Percentiles rank a stretch among this genome's conserved stretches.
phyloP scores from a whole-genome alignment of 64 coral and sea anemone genomes.

The Pachyseris speciosa region DNA sequence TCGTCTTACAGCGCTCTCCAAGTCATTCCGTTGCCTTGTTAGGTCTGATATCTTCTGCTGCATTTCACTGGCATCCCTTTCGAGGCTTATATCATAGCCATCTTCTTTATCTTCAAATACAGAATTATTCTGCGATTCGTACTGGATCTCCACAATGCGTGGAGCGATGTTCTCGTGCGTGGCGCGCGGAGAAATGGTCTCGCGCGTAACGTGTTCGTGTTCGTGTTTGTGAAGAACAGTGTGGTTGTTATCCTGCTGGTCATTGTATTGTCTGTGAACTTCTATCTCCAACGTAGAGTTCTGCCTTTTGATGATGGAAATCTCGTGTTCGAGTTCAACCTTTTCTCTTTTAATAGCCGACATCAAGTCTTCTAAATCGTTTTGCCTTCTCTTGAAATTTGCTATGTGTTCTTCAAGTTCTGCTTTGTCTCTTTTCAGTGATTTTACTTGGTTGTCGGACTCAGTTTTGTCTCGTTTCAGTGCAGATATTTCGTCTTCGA shows the following conservation, averaged over 20 bases:
- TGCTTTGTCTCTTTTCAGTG: constrained; percentile 69
- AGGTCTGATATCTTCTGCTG: constrained; percentile 40
- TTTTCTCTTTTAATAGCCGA: constrained; percentile 78
- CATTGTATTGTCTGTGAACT: constrained; percentile 24
- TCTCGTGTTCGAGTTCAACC: constrained; percentile 82
- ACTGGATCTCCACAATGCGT: background rate
- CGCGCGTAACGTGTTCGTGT: constrained; percentile 2
- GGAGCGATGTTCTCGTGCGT: background rate
- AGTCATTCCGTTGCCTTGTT: constrained; percentile 43
- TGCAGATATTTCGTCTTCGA: constrained; percentile 96
- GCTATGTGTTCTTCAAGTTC: constrained; percentile 72
- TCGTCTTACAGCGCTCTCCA: constrained; percentile 46
- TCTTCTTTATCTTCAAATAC: background rate
- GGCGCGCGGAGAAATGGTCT: background rate
- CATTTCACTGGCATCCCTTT: background rate
- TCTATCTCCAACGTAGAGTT: constrained; percentile 64
- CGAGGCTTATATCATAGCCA: background rate
- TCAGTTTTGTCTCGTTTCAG: constrained; percentile 91
- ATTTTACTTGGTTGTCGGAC: constrained; percentile 76
- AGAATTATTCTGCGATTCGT: background rate
- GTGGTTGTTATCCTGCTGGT: constrained; percentile 1
- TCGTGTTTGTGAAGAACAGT: background rate
- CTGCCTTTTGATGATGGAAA: constrained; percentile 67
- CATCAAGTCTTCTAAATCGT: constrained; percentile 65
- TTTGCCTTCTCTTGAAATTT: constrained; percentile 66